A percentile compares a stretch with the other conserved stretches of the same genome.
phyloP scores from a whole-genome alignment of 2,797 vertebrate genomes.

The Amniataba percoides region DNA sequence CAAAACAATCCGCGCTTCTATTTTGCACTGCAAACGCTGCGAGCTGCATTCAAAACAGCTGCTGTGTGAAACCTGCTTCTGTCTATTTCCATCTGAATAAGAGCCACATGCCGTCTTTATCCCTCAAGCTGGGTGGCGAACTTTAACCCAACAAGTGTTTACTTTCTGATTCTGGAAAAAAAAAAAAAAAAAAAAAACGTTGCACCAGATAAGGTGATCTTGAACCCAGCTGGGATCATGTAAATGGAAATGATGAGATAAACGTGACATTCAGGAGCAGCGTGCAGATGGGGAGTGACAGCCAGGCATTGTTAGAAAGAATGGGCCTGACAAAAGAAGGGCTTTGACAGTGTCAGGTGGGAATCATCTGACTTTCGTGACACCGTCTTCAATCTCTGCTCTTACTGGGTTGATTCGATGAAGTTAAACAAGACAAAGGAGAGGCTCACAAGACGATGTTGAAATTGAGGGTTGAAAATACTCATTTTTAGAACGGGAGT shows the following conservation, averaged over 20 bases:
- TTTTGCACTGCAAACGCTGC: slow-evolving; percentile 34
- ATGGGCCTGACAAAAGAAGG: slow-evolving; percentile 25
- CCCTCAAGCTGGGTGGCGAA: slow-evolving; percentile 12
- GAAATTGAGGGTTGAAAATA: slow-evolving; percentile 4
- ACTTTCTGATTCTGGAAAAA: background rate
- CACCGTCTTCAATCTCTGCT: background rate
- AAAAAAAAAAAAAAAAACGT: background rate
- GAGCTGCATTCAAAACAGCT: slow-evolving; percentile 67
- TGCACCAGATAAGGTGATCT: slow-evolving; percentile 34
- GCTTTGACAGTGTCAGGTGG: slow-evolving; percentile 20
- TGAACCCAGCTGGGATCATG: slow-evolving; percentile 39
- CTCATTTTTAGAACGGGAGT: background rate
- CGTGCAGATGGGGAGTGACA: slow-evolving; percentile 29
- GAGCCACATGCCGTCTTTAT: slow-evolving; percentile 21
- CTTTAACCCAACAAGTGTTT: slow-evolving; percentile 18
- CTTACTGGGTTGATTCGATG: background rate
- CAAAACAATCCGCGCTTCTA: slow-evolving; percentile 61
- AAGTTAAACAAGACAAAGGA: slow-evolving; percentile 5
- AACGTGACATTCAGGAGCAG: slow-evolving; percentile 66
- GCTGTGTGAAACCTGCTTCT: slow-evolving; percentile 5
- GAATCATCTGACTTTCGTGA: slow-evolving; percentile 41
- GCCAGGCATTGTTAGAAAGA: slow-evolving; percentile 17
- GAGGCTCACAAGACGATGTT: background rate
- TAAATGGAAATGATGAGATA: slow-evolving; percentile 47
- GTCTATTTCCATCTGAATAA: slow-evolving; percentile 51